Evolutionary conservation across 1,140 invertebrate genomes (phyloP), one percentile per base, ranked within the genome.

Genomic region (Cotesia typhae): DNA sequence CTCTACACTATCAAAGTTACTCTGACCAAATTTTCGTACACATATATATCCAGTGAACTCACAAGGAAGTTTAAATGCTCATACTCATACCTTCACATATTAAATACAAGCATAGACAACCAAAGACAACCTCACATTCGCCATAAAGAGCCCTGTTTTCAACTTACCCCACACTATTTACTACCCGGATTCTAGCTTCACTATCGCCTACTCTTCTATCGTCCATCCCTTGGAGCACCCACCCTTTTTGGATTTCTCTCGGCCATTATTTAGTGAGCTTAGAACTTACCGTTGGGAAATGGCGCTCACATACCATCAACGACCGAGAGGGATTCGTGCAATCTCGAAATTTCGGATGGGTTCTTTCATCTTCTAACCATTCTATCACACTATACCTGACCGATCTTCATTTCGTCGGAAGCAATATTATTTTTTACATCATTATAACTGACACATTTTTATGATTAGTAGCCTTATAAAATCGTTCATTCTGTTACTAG

Each of bases 201-300:
- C 63, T 60, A 52, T 55, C 66, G 20, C 60, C 74, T 66, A 66
- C 64, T 64, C 41, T 38, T 51, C 7, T 59, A 47, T 63, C 71
- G 65, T 47, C 72, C 64, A 55, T 65, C 47, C 63, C 52, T 60
- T 47, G 74, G 74, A 17, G 55, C 66, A 36, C 73, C 70, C 59
- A 70, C 67, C 72, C 72, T 68, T 41, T 66, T 78, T 77, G 79
- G 80, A 84, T 80, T 83, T 84, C 82, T 80, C 83, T 77, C 83
- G 77, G 80, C 81, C 83, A 84, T 85, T 84, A 85, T 85, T 85
- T 85, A 84, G 82, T 78, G 77, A 78, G 83, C 82, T 85, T 85
- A 85, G 83, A 84, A 85, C 81, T 81, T 78, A 78, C 78, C 78
- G 74, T 72, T 75, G 70, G 75, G 75, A 78, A 76, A 79, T 78